phyloP scores from a whole-genome alignment of 2,797 vertebrate genomes.

The Babyrousa celebensis region DNA sequence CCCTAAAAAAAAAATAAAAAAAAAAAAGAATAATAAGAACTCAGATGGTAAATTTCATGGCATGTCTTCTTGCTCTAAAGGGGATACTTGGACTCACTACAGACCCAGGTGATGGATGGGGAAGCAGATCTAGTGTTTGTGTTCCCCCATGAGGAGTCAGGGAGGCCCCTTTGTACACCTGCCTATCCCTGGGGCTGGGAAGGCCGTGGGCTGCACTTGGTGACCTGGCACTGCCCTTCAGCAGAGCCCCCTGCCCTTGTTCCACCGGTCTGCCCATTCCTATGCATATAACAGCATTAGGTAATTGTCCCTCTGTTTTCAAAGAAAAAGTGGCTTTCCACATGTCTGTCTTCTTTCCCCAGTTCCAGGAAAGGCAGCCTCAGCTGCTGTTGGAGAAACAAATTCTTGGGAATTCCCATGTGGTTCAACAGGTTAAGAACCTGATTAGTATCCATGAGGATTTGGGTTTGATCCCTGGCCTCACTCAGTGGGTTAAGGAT shows the following conservation, averaged over 20 bases:
- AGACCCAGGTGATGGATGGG: not conserved
- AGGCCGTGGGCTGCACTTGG: not conserved
- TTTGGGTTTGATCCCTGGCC: too few relatives aligned
- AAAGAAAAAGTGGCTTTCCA: conserved; percentile 3
- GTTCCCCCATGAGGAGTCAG: not conserved
- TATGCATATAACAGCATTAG: not conserved
- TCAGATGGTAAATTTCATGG: not conserved
- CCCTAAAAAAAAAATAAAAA: too few relatives aligned
- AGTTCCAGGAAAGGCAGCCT: not conserved
- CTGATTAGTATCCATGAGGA: too few relatives aligned
- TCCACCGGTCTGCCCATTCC: not conserved
- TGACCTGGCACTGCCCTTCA: not conserved
- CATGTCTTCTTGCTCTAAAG: not conserved
- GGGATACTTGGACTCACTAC: not conserved
- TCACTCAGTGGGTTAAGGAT: too few relatives aligned
- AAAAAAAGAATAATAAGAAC: not conserved
- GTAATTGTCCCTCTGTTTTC: not conserved
- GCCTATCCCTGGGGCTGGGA: not conserved
- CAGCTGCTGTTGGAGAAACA: not conserved
- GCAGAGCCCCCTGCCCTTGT: not conserved
- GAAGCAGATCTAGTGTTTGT: not conserved
- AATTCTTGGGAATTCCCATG: not conserved
- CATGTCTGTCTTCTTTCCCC: not conserved
- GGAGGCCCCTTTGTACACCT: rapidly evolving
- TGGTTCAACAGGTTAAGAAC: too few relatives aligned